phyloP scores from a whole-genome alignment of 2,113 vertebrate genomes.

The Crocuta crocuta region DNA sequence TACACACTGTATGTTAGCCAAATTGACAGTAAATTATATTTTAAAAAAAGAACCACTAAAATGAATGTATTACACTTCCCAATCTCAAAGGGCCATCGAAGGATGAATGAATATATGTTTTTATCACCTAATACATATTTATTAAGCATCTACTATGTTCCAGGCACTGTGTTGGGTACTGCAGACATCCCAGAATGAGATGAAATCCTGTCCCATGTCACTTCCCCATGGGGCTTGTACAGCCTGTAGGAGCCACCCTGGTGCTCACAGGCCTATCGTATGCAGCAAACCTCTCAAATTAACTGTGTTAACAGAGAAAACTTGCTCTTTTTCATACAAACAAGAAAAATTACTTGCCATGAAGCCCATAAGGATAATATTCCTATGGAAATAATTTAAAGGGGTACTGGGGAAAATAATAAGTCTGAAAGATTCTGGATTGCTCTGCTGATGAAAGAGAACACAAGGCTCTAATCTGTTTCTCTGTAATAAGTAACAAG shows the following conservation, averaged over 20 bases:
- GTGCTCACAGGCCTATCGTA: not conserved
- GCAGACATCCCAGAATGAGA: not conserved
- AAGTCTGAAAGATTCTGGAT: not conserved
- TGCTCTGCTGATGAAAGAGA: not conserved
- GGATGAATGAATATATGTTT: not conserved
- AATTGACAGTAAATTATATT: too few relatives aligned
- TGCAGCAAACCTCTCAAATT: too few relatives aligned
- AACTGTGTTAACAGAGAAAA: not conserved
- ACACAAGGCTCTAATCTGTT: not conserved
- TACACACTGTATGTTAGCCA: too few relatives aligned
- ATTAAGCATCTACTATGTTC: not conserved
- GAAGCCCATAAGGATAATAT: not conserved
- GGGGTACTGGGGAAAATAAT: not conserved
- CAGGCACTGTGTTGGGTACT: not conserved
- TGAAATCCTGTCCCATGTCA: fast-evolving
- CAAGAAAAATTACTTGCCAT: not conserved
- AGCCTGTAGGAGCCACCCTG: too few relatives aligned
- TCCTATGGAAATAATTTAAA: not conserved
- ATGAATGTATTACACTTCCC: not conserved
- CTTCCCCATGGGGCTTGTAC: not conserved
- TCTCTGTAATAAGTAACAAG: not conserved
- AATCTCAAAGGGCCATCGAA: not conserved
- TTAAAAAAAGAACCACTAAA: too few relatives aligned
- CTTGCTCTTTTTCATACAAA: not conserved
- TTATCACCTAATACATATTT: not conserved